phyloP scores from a whole-genome alignment of 2,797 vertebrate species.

The Sebastes dallii region DNA sequence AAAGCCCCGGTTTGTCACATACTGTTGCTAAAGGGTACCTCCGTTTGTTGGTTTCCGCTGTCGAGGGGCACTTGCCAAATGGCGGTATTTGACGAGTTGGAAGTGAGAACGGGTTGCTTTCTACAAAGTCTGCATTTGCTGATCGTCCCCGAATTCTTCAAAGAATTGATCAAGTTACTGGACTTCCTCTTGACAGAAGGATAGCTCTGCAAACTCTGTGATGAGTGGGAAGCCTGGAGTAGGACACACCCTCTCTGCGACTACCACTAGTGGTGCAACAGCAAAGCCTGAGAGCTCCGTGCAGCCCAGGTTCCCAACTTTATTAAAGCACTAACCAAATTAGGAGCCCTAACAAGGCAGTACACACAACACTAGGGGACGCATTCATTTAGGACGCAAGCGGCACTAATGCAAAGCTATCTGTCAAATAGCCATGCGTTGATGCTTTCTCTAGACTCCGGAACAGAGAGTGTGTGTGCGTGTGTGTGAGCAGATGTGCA shows the following conservation, averaged over 20 bases:
- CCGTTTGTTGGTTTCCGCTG: too few relatives aligned
- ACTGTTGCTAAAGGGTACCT: too few relatives aligned
- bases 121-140: background rate
- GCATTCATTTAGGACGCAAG: constrained; percentile 59
- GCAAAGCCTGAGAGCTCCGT: constrained; percentile 40
- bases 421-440: constrained; percentile 52
- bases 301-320: constrained; percentile 64
- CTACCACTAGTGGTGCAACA: background rate
- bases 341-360: constrained; percentile 69
- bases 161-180: background rate
- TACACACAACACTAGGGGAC: constrained; percentile 66
- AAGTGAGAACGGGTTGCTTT: background rate
- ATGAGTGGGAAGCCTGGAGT: constrained; percentile 1
- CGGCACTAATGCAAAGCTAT: constrained; percentile 66
- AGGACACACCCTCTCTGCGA: constrained; percentile 15
- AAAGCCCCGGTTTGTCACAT: too few relatives aligned
- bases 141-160: background rate
- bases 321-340: constrained; percentile 73
- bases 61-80: too few relatives aligned
- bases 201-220: background rate
- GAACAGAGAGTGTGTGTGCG: constrained; percentile 2
- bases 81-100: too few relatives aligned
- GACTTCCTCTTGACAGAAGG: background rate
- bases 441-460: constrained; percentile 35
- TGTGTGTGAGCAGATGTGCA: constrained; percentile 55